Conservation (phyloP, 2,797 vertebrate species). For the Spinus olivaceus region DNA sequence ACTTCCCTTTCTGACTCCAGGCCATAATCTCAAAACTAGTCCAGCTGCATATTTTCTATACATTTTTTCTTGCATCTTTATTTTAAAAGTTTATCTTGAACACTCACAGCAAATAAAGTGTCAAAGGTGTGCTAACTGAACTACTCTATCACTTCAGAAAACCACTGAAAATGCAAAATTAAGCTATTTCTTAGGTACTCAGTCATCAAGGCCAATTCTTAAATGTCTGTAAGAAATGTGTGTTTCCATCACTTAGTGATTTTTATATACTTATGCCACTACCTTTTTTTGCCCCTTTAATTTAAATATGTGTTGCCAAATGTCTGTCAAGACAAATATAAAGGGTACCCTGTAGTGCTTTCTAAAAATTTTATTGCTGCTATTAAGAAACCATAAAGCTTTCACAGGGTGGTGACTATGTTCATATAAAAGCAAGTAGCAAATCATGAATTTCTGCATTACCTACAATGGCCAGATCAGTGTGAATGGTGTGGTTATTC, state of each 20-base stretch:
- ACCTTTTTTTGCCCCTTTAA: not conserved
- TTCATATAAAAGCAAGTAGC: not conserved
- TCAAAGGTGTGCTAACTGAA: not conserved
- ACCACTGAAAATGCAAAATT: not conserved
- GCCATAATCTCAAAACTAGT: not conserved
- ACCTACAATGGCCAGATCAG: not conserved
- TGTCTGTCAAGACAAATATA: not conserved
- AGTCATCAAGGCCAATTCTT: not conserved
- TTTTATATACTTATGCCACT: not conserved
- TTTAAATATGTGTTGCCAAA: not conserved
- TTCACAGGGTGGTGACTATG: not conserved
- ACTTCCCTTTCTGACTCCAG: not conserved
- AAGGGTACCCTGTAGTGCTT: not conserved
- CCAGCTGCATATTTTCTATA: not conserved
- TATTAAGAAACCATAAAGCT: conserved; percentile 48
- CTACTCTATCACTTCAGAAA: not conserved
- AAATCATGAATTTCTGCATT: conserved; percentile 12
- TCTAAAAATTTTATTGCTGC: conserved; percentile 16
- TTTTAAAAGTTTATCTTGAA: not conserved
- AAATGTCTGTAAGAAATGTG: not conserved
- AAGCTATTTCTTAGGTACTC: not conserved
- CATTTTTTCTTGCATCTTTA: not conserved
- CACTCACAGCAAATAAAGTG: not conserved
- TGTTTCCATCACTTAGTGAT: not conserved
- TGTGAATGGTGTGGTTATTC: conserved; percentile 29